Base-by-base conservation (phyloP, 2,888 invertebrate genomes). In the Scelioninae gen. 1 region DNA sequence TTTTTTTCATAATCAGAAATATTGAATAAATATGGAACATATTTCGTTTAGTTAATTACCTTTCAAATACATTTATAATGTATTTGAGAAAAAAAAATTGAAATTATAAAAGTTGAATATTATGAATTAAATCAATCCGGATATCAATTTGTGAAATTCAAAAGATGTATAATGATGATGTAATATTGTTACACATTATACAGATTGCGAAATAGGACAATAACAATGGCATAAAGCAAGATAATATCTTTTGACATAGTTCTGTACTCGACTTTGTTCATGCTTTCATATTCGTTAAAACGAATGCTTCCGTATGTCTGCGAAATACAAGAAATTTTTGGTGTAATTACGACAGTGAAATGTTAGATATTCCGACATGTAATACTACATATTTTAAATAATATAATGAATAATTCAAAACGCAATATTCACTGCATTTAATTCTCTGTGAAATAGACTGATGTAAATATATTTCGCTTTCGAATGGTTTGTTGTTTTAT, bases 301-400 rank as follows among this genome's bases (percentile, higher is more conserved):
- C 38, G 34, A 51, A 71, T 51, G 40, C 40, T 51, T 60, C 8
- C 11, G 47, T 51, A 43, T 43, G 49, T 60, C 29, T 5, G 60
- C 15, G 16, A 51, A 51, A 60, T 71, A 31, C 15, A 40, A 60
- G 49, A 11, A 38, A 71, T 71, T 71, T 71, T 71, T 71, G 38
- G 49, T 34, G 10, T 15, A 71, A 71, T 60, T 60, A 60, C 29
- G 47, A 56, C 60, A 32, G 32, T 71, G 58, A 71, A 71, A 71
- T 71, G 71, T 71, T 51, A 49, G 16, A 49, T 15, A 49, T 63
- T 49, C 16, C 16, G 15, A 56, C 45, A 55, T 65, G 13, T 31
- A 53, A 43, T 55, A 55, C 23, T 23, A 23, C 13, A 43, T 11
- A 40, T 53, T 53, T 43, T 66, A 49, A 34, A 49, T 56, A 66